Evolutionary conservation across 1,140 invertebrate genomes (phyloP).

Genomic region (Mylabris phalerata): DNA sequence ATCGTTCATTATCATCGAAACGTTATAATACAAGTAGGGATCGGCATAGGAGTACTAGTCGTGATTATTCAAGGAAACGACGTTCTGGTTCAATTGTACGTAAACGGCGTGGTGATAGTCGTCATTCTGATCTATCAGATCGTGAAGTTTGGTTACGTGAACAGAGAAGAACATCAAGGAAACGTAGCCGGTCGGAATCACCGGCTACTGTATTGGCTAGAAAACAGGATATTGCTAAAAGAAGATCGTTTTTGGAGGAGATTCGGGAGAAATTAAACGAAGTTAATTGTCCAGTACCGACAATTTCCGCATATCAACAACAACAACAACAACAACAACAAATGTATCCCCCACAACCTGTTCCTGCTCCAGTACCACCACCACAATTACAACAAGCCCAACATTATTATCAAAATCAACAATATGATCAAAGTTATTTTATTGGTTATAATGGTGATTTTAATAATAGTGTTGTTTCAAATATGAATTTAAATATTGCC

Average conservation of each 20-base stretch:
- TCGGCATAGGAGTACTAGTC: not conserved
- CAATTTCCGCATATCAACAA: not conserved
- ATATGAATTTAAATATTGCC: no score
- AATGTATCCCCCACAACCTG: not conserved
- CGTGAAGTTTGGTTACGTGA: slow-evolving; percentile 8
- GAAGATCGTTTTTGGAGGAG: slow-evolving; percentile 35
- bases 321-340: not conserved
- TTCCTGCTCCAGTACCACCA: slow-evolving; percentile 3
- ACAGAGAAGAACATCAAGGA: not conserved
- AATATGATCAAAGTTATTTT: slow-evolving; percentile 8
- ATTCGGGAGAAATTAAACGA: slow-evolving; percentile 33
- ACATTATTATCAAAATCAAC: not conserved
- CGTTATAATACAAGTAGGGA: no score
- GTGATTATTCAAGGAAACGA: not conserved
- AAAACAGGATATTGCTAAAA: slow-evolving; percentile 16
- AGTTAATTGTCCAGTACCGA: slow-evolving; percentile 8
- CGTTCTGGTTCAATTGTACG: not conserved
- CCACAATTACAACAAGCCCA: not conserved
- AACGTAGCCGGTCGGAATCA: slow-evolving; percentile 3
- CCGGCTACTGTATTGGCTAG: not conserved
- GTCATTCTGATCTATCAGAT: slow-evolving; percentile 12
- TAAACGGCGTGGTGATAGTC: not conserved
- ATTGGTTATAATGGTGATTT: not conserved
- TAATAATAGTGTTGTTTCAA: no score
- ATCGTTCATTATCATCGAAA: no score